These are phyloP conservation scores for Selene dorsalis DNA, from an alignment of 2,797 vertebrate genomes.

Conservation along the genomic window DNA sequence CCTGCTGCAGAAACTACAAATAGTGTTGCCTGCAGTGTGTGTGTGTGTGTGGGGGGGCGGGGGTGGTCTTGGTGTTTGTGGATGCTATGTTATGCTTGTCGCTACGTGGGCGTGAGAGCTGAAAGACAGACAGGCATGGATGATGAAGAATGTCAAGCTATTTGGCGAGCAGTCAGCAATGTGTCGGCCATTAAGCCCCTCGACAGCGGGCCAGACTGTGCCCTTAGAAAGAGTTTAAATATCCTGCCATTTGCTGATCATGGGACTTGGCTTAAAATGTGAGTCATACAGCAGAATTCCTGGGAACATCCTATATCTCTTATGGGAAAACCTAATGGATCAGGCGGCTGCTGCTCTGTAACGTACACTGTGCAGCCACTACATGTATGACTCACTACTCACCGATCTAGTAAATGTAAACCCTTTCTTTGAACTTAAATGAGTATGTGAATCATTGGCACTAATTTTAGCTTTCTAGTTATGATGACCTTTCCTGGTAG, in stretches of 20 bases:
- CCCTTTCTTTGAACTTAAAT: conserved; percentile 14
- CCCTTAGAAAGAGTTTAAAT: conserved; percentile 31
- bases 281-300: conserved; percentile 55
- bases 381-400: not conserved
- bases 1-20: not conserved
- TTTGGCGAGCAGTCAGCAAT: conserved; percentile 28
- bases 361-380: not conserved
- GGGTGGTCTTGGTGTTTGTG: not conserved
- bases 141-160: conserved; percentile 27
- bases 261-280: conserved; percentile 31
- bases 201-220: conserved; percentile 15
- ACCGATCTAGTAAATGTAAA: conserved; percentile 18
- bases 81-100: conserved; percentile 27
- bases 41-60: not conserved
- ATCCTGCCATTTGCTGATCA: conserved; percentile 55
- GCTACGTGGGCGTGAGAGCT: conserved; percentile 23
- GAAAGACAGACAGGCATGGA: conserved; percentile 10
- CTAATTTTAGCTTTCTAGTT: conserved; percentile 16
- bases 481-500: not conserved
- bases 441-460: conserved; percentile 7
- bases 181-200: conserved; percentile 23
- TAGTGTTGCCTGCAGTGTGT: not conserved
- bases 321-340: conserved; percentile 26
- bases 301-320: conserved; percentile 36
- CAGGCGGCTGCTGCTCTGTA: conserved; percentile 1